A percentile compares a stretch with the other conserved stretches of the same genome.
Evolutionary conservation across 2,113 vertebrate species (phyloP).

Genomic region (Forbesichthys papilliferus): DNA sequence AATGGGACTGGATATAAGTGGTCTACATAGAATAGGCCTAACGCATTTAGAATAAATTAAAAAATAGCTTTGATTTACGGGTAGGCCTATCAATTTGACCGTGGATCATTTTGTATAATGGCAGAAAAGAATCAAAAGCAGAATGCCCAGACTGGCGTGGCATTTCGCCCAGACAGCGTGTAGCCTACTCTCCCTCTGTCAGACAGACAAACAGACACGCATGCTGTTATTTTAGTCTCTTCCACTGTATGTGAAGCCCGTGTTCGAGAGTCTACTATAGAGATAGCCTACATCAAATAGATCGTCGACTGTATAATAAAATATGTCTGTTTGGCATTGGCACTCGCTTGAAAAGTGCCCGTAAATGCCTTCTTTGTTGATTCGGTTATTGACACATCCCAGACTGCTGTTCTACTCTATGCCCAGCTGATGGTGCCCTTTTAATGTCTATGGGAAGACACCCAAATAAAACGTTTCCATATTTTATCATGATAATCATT

Average conservation of each 20-base stretch:
- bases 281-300: background rate
- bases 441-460: slow-evolving; percentile 48
- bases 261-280: background rate
- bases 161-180: background rate
- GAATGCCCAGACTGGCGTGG: slow-evolving; percentile 63
- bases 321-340: background rate
- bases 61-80: slow-evolving; percentile 26
- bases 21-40: slow-evolving; percentile 17
- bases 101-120: too few relatives aligned
- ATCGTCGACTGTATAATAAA: too few relatives aligned
- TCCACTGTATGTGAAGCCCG: background rate
- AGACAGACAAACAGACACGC: background rate
- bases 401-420: slow-evolving; percentile 64
- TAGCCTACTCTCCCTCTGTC: background rate
- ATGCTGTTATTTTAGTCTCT: too few relatives aligned
- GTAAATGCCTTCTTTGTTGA: slow-evolving; percentile 48
- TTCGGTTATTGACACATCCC: slow-evolving; percentile 23
- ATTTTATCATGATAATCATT: background rate
- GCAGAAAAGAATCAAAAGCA: slow-evolving; percentile 48
- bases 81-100: background rate
- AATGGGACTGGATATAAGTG: background rate
- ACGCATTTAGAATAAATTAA: background rate
- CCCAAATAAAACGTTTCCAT: slow-evolving; percentile 45
- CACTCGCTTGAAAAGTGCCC: background rate
- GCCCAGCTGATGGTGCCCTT: slow-evolving; percentile 59